Evolutionary conservation across 1,140 invertebrate species (phyloP).

Genomic region (Orchesella cincta): DNA sequence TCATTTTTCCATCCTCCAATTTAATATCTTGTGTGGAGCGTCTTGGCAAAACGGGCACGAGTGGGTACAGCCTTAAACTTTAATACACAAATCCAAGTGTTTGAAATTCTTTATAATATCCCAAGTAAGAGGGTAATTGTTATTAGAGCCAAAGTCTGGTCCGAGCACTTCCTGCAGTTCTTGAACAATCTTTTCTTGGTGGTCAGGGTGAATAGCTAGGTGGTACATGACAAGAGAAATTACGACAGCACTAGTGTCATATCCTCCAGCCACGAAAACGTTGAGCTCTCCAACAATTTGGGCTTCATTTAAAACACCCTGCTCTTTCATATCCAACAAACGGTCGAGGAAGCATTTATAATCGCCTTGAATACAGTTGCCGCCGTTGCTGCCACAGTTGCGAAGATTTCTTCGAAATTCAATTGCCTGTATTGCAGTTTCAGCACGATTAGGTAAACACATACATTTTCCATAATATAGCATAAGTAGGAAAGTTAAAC

Average conservation of each 20-base stretch:
- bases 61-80: background rate
- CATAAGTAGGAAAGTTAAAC: too few species aligned
- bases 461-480: background rate
- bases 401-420: background rate
- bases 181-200: background rate
- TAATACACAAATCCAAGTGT: slow-evolving; percentile 11
- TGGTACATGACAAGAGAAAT: background rate
- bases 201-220: background rate
- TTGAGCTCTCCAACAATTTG: background rate
- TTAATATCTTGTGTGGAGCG: background rate
- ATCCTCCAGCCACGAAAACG: background rate
- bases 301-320: background rate
- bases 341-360: background rate
- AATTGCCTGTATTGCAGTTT: background rate
- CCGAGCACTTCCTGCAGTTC: background rate
- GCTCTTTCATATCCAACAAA: background rate
- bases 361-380: background rate
- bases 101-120: slow-evolving; percentile 12
- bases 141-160: background rate
- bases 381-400: background rate
- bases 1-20: background rate
- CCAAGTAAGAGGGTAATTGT: background rate
- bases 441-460: background rate
- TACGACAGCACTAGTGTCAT: background rate
- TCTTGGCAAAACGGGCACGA: background rate